phyloP scores from a whole-genome alignment of 2,113 vertebrate species.

The Plotosus lineatus region DNA sequence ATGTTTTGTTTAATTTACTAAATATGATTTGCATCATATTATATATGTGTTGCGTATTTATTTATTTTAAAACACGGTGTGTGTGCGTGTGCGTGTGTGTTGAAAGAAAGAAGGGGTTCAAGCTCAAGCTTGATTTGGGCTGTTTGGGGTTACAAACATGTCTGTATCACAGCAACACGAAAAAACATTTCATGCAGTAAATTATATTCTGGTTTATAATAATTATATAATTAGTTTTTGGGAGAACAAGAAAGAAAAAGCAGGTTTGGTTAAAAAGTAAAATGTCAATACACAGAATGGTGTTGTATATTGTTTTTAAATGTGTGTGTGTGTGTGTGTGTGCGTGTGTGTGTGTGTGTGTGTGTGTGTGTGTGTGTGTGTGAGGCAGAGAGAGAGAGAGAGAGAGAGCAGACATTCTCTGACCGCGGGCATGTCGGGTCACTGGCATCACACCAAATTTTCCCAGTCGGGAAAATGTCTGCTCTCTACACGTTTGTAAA shows the following conservation, averaged over 20 bases:
- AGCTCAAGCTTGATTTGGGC: neutral
- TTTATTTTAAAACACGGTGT: neutral
- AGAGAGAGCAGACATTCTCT: conserved; percentile 24
- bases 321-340: neutral
- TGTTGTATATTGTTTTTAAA: conserved; percentile 18
- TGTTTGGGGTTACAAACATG: conserved; percentile 31
- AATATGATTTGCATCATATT: neutral
- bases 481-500: conserved; percentile 1
- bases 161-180: neutral
- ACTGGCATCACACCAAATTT: conserved; percentile 35
- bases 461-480: conserved; percentile 32
- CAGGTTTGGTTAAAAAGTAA: no score
- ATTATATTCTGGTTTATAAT: neutral
- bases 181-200: neutral
- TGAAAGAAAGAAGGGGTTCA: neutral
- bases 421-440: conserved; percentile 43
- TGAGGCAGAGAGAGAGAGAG: neutral
- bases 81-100: conserved; percentile 19
- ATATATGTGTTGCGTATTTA: neutral
- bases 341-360: neutral
- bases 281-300: neutral
- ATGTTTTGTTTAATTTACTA: neutral
- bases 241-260: conserved; percentile 1
- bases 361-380: neutral
- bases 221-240: neutral